phyloP scores from a whole-genome alignment of 1,140 invertebrate species.

The Leguminivora glycinivorella region DNA sequence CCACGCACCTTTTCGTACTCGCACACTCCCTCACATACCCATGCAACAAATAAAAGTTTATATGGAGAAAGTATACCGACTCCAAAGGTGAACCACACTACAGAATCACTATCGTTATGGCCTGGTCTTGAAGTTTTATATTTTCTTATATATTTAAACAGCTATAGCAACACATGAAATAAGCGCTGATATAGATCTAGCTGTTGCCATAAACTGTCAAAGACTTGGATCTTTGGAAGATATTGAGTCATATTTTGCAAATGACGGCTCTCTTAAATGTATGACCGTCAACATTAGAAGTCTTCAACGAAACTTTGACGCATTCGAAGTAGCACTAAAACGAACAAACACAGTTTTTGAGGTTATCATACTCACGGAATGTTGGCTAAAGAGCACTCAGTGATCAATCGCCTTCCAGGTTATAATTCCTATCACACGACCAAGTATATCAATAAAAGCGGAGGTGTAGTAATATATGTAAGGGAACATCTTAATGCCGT shows the following conservation, averaged over 20 bases:
- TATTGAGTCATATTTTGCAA: neutral
- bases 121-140: neutral
- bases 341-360: neutral
- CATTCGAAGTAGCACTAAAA: neutral
- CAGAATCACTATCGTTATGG: neutral
- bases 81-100: neutral
- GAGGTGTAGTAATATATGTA: constrained; percentile 10
- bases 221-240: neutral
- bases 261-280: neutral
- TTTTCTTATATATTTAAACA: neutral
- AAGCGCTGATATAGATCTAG: neutral
- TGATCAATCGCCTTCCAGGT: neutral
- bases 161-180: neutral
- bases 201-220: neutral
- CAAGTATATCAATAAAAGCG: constrained; percentile 18
- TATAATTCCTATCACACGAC: neutral
- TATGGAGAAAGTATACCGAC: neutral
- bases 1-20: neutral
- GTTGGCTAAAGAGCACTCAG: neutral
- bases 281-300: neutral
- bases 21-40: neutral
- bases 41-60: no score
- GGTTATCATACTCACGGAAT: constrained; percentile 23
- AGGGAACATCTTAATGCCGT: neutral
- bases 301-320: neutral